Evolutionary conservation across 2,797 vertebrate genomes (phyloP), one percentile per base, ranked within the genome.

Genomic region (Euphonia xanthogaster): DNA sequence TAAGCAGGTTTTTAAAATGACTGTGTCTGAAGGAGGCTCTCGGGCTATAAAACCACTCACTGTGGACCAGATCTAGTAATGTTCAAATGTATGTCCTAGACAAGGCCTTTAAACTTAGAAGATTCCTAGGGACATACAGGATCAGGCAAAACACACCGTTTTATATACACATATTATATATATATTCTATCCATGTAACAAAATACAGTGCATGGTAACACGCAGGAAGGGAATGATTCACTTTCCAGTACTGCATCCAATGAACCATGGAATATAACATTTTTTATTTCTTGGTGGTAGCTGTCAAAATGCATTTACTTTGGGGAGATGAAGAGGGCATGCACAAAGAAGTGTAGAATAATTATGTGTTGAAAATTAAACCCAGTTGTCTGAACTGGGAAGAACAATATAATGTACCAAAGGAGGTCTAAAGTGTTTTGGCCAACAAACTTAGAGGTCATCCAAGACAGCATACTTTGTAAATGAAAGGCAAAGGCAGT

Each of bases 311-410:
- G n/a, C 57, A 84, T 92, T 93, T 93, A 78, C 44, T 89, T 89
- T 73, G 22, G 67, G 63, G 23, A 85, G 84, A 92, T 85, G 86
- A 95, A 87, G 39, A 94, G 8, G 47, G 78, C 87, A 87, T 3
- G 13, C 79, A 94, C 75, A 94, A 94, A 94, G 87, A 85, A 93
- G 78, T 45, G 65, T 57, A 93, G 61, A 86, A 85, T 92, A 95
- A 96, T 94, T 94, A 91, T 74, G 81, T 91, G 89, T 62, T 94
- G 91, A 96, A 95, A 93, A 96, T 96, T 89, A 95, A 95, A 93
- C 33, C 85, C 94, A 91, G 91, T 96, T 94, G 87, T 80, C 84
- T 91, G 86, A 94, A 89, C 42, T 35, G 42, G 39, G 81, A 87
- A 90, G 87, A 95, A 97, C 91, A 96, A 91, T 90, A 45, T 76